Evolutionary conservation across 2,888 invertebrate genomes (phyloP).

Genomic region (Pogonocherus hispidulus): DNA sequence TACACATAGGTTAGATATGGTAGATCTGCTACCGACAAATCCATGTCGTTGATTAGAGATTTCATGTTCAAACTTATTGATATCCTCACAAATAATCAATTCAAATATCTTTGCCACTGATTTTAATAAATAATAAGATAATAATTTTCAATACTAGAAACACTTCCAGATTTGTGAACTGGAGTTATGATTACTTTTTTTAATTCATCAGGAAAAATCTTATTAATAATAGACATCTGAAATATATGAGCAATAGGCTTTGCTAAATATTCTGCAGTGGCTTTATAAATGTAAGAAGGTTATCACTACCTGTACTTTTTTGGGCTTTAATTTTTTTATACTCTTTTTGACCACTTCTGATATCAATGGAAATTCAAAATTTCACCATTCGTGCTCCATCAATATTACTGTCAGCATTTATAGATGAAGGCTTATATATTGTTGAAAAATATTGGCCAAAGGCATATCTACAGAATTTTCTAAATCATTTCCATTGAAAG

Average conservation of each 20-base stretch:
- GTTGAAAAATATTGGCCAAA: background rate
- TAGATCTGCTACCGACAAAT: no score
- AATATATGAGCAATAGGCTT: background rate
- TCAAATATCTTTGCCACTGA: constrained; percentile 9
- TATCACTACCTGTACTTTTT: background rate
- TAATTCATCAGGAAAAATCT: background rate
- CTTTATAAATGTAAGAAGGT: constrained; percentile 5
- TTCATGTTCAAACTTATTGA: background rate
- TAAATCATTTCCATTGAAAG: background rate
- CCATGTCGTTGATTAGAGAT: background rate
- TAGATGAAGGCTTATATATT: background rate
- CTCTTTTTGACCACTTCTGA: no score
- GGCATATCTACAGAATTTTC: background rate
- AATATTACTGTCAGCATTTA: no score
- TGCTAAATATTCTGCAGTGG: background rate
- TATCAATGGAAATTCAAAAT: no score
- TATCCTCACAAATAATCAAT: background rate
- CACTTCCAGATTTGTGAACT: background rate
- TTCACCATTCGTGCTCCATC: no score
- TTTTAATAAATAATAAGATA: background rate
- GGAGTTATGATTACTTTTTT: background rate
- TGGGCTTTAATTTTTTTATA: background rate
- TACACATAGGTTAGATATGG: no score
- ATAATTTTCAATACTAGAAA: background rate
- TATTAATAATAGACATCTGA: no score